phyloP scores from a whole-genome alignment of 2,797 vertebrate species.

The Sebastes vulpes region DNA sequence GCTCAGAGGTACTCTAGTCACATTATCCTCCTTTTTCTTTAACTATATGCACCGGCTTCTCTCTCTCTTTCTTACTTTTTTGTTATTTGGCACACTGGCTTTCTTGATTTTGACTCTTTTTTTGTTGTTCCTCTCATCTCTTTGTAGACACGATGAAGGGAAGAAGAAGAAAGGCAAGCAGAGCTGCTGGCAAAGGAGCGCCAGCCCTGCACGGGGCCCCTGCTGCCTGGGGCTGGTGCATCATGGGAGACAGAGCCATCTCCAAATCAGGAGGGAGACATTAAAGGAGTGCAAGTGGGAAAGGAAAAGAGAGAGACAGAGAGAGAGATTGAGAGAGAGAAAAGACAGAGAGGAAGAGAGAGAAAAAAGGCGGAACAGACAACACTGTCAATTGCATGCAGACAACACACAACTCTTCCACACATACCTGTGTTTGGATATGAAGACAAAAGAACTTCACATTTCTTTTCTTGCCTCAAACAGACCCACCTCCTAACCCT shows the following conservation, averaged over 20 bases:
- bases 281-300: constrained; percentile 84
- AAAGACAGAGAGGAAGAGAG: constrained; percentile 42
- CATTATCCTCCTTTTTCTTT: constrained; percentile 86
- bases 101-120: constrained; percentile 85
- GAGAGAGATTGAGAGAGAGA: constrained; percentile 52
- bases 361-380: constrained; percentile 58
- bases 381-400: constrained; percentile 64
- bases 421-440: constrained; percentile 68
- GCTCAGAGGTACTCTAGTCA: constrained; percentile 89
- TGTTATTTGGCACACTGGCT: constrained; percentile 84
- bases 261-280: constrained; percentile 87
- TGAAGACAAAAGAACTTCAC: constrained; percentile 67
- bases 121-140: constrained; percentile 86
- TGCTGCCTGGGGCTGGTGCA: constrained; percentile 85
- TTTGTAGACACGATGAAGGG: constrained; percentile 93
- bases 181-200: constrained; percentile 85
- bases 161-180: constrained; percentile 82
- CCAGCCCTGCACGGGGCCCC: constrained; percentile 82
- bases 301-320: constrained; percentile 62
- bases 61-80: constrained; percentile 74
- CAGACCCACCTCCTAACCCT: constrained; percentile 43
- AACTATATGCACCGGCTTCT: constrained; percentile 75
- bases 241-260: constrained; percentile 86
- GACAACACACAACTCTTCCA: constrained; percentile 43
- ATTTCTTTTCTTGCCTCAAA: constrained; percentile 52